Evolutionary conservation across 2,888 invertebrate species (phyloP).

Genomic region (Acleris laterana): DNA sequence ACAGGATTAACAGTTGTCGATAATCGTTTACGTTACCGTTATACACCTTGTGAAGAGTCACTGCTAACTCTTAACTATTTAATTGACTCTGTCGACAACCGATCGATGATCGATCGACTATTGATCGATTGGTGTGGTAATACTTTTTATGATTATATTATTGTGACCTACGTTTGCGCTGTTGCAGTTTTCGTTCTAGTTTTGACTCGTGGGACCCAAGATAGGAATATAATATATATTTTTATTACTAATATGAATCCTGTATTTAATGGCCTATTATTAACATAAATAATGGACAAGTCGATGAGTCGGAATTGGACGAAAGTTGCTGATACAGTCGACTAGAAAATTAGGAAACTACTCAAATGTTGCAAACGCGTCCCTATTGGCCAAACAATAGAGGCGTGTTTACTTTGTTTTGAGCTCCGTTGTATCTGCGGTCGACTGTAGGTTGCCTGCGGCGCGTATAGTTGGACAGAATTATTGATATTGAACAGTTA

Average conservation of each 20-base stretch:
- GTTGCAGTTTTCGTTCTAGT: background rate
- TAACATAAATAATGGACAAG: conserved; percentile 29
- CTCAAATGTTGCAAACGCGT: background rate
- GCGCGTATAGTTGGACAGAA: conserved; percentile 13
- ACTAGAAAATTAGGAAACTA: background rate
- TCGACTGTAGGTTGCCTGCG: background rate
- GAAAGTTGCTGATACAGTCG: background rate
- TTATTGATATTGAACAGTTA: conserved; percentile 22
- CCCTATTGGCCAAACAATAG: background rate
- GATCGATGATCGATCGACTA: too few relatives aligned
- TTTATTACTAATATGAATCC: conserved; percentile 34
- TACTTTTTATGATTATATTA: too few relatives aligned
- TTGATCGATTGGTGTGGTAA: too few relatives aligned
- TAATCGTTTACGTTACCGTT: too few relatives aligned
- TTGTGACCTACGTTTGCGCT: background rate
- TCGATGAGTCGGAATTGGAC: conserved; percentile 6
- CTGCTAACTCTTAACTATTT: too few relatives aligned
- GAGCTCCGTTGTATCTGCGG: background rate
- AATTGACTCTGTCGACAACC: too few relatives aligned
- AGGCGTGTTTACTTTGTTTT: background rate
- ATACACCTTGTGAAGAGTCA: too few relatives aligned
- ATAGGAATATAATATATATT: conserved; percentile 33
- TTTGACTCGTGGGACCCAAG: conserved; percentile 18
- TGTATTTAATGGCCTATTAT: conserved; percentile 34
- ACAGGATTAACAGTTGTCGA: too few relatives aligned